phyloP scores from a whole-genome alignment of 2,113 vertebrate species.

The Oncorhynchus nerka region DNA sequence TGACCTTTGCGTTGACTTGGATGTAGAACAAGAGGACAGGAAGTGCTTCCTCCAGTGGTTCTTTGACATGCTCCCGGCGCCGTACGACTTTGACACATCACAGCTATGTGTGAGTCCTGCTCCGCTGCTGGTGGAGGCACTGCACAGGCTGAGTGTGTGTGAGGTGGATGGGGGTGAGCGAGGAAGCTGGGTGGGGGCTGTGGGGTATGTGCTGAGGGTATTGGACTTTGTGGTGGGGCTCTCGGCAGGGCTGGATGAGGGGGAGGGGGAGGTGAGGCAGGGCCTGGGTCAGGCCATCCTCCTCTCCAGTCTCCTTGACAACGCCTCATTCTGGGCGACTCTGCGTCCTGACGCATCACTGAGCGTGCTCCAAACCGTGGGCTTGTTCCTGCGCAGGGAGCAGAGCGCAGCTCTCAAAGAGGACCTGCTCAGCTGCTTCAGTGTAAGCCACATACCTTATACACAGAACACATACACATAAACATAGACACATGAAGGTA shows the following conservation, averaged over 20 bases:
- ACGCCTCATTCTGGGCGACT: constrained; percentile 80
- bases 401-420: constrained; percentile 71
- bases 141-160: constrained; percentile 76
- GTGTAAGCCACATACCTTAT: constrained; percentile 70
- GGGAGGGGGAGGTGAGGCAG: constrained; percentile 76
- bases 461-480: neutral
- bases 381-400: constrained; percentile 77
- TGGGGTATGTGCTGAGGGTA: constrained; percentile 81
- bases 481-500: neutral
- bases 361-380: constrained; percentile 80
- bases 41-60: constrained; percentile 82
- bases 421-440: constrained; percentile 87
- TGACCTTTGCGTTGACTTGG: constrained; percentile 65
- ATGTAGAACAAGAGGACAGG: constrained; percentile 48
- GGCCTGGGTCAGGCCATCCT: constrained; percentile 83
- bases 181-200: constrained; percentile 67
- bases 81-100: constrained; percentile 72
- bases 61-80: constrained; percentile 78
- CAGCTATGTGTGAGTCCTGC: constrained; percentile 78
- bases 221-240: constrained; percentile 81
- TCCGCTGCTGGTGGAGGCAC: constrained; percentile 73
- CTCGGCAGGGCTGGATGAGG: constrained; percentile 72
- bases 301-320: constrained; percentile 86
- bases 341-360: constrained; percentile 73
- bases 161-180: constrained; percentile 71